A percentile compares a stretch with the other conserved stretches of the same genome.
Evolutionary conservation across 2,113 vertebrate genomes (phyloP).

Genomic region (Naja naja): DNA sequence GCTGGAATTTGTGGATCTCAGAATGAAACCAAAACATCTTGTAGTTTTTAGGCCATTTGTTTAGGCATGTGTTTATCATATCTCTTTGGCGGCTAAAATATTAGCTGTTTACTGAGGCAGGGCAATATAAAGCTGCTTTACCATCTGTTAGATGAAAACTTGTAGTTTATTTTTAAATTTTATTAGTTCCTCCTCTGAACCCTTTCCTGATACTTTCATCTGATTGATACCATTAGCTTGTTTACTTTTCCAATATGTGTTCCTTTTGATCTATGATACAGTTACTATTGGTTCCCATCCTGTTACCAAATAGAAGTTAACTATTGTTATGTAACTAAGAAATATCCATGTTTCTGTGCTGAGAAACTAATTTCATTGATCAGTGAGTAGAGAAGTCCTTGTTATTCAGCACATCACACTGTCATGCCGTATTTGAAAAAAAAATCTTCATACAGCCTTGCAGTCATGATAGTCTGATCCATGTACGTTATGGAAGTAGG

Average conservation of each 20-base stretch:
- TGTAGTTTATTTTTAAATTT: conserved; percentile 1
- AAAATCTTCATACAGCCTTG: conserved; percentile 8
- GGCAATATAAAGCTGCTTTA: conserved; percentile 10
- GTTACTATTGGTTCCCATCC: not conserved
- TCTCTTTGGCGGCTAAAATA: conserved; percentile 1
- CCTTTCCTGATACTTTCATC: not conserved
- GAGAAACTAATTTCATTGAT: conserved; percentile 46
- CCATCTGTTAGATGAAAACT: conserved; percentile 1
- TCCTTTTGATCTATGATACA: not conserved
- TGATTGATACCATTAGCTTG: not conserved
- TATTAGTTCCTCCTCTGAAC: conserved; percentile 3
- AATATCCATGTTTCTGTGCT: conserved; percentile 9
- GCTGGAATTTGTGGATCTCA: conserved; percentile 19
- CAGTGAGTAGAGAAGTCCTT: not conserved
- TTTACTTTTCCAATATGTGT: conserved; percentile 5
- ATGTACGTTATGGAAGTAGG: not conserved
- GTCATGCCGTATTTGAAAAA: not conserved
- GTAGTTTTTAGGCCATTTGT: conserved; percentile 18
- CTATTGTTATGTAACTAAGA: conserved; percentile 20
- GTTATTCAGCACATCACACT: conserved; percentile 31
- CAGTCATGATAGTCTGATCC: conserved; percentile 4
- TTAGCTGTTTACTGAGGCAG: not conserved
- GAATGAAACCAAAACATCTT: not conserved
- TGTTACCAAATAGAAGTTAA: not conserved
- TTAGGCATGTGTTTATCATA: not conserved